phyloP scores from a whole-genome alignment of 2,113 vertebrate species.

The Anarrhichthys ocellatus region DNA sequence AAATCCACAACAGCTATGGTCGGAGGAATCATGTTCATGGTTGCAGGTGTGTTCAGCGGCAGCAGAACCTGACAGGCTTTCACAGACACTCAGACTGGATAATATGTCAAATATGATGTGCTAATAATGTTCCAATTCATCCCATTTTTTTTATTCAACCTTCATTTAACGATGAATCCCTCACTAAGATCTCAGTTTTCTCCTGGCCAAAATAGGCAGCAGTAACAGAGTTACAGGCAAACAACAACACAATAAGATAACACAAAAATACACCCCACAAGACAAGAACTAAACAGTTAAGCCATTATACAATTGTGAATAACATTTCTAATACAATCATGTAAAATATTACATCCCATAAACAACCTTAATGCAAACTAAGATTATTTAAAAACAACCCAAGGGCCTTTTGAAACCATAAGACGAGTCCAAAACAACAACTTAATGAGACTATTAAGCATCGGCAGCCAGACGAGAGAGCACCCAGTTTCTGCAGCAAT shows the following conservation, averaged over 20 bases:
- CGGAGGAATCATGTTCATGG: constrained; percentile 87
- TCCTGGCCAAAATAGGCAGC: not conserved
- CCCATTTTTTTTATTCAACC: not conserved
- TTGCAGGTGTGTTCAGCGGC: constrained; percentile 83
- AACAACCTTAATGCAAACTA: not conserved
- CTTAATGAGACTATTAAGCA: not conserved
- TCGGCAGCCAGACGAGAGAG: not conserved
- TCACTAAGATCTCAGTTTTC: not conserved
- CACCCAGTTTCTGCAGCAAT: not conserved
- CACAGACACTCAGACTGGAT: not conserved
- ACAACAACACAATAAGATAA: too few relatives aligned
- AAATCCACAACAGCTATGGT: constrained; percentile 86
- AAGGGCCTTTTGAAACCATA: not conserved
- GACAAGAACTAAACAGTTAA: not conserved
- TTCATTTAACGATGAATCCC: not conserved
- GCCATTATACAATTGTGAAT: not conserved
- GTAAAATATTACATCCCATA: not conserved
- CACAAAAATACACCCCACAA: not conserved
- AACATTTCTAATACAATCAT: not conserved
- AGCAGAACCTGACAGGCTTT: not conserved
- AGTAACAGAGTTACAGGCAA: not conserved
- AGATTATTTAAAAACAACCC: not conserved
- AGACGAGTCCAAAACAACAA: not conserved
- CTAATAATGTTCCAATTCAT: not conserved
- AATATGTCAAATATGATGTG: not conserved